Percentiles rank a stretch among this genome's conserved stretches.
phyloP scores from a whole-genome alignment of 2,888 invertebrate species.

The Lapara coniferarum region DNA sequence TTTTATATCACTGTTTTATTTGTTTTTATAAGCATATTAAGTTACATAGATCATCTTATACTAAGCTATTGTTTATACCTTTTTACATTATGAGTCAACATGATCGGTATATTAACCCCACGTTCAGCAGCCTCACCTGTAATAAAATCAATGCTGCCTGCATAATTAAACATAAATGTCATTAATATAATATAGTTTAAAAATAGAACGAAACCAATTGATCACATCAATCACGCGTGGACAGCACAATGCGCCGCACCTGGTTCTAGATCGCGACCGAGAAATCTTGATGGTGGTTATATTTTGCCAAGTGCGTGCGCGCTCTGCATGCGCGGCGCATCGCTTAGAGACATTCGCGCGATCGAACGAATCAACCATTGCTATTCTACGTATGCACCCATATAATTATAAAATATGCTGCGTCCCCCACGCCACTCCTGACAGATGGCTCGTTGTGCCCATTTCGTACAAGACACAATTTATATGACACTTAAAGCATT shows the following conservation, averaged over 20 bases:
- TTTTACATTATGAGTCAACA: background rate
- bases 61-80: background rate
- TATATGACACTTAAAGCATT: conserved; percentile 72
- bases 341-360: conserved; percentile 65
- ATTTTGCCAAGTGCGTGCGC: conserved; percentile 45
- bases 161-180: conserved; percentile 47
- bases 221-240: conserved; percentile 46
- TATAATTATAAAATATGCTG: conserved; percentile 76
- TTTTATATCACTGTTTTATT: no score
- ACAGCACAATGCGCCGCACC: conserved; percentile 51
- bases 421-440: conserved; percentile 54
- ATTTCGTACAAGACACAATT: conserved; percentile 64
- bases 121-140: background rate
- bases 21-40: no score
- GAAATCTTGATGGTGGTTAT: conserved; percentile 64
- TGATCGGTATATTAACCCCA: background rate
- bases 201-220: conserved; percentile 47
- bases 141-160: conserved; percentile 30
- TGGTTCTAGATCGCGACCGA: conserved; percentile 75
- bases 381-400: conserved; percentile 60
- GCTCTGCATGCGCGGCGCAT: conserved; percentile 68
- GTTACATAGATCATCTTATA: no score
- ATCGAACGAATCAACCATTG: conserved; percentile 52
- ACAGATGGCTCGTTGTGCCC: conserved; percentile 68
- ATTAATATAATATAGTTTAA: conserved; percentile 43